Evolutionary conservation across 2,113 vertebrate species (phyloP).

Genomic region (Pipa parva): DNA sequence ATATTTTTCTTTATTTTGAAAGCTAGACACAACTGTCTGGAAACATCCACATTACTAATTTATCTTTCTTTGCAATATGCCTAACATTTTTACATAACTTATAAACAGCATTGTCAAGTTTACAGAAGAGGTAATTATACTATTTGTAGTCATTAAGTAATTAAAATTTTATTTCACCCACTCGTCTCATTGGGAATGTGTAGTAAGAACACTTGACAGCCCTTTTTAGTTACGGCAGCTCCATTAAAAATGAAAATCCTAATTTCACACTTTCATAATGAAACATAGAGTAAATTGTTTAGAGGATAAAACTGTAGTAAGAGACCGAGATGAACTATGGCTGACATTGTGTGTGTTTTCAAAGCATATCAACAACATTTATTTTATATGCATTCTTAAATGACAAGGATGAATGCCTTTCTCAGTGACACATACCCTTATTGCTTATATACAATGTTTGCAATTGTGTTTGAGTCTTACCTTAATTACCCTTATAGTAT

Average conservation of each 20-base stretch:
- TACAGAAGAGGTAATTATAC: slow-evolving; percentile 31
- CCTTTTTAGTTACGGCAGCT: slow-evolving; percentile 30
- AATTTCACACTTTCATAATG: slow-evolving; percentile 36
- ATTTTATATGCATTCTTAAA: not conserved
- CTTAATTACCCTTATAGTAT: not conserved
- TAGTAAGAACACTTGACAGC: slow-evolving; percentile 37
- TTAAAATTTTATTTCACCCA: slow-evolving; percentile 41
- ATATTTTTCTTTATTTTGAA: no score
- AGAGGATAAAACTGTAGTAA: not conserved
- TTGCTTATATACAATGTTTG: not conserved
- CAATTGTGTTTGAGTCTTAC: not conserved
- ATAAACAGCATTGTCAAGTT: slow-evolving; percentile 19
- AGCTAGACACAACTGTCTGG: no score
- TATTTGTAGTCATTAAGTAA: slow-evolving; percentile 39
- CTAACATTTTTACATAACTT: not conserved
- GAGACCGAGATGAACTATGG: not conserved
- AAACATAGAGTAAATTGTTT: slow-evolving; percentile 8
- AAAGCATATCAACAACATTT: not conserved
- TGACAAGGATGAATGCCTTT: not conserved
- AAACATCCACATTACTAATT: no score
- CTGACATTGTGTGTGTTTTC: not conserved
- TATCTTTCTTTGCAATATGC: no score
- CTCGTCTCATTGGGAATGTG: slow-evolving; percentile 37
- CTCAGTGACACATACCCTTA: not conserved
- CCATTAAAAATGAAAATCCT: slow-evolving; percentile 34